phyloP scores from a whole-genome alignment of 2,113 vertebrate genomes.

The Passer domesticus region DNA sequence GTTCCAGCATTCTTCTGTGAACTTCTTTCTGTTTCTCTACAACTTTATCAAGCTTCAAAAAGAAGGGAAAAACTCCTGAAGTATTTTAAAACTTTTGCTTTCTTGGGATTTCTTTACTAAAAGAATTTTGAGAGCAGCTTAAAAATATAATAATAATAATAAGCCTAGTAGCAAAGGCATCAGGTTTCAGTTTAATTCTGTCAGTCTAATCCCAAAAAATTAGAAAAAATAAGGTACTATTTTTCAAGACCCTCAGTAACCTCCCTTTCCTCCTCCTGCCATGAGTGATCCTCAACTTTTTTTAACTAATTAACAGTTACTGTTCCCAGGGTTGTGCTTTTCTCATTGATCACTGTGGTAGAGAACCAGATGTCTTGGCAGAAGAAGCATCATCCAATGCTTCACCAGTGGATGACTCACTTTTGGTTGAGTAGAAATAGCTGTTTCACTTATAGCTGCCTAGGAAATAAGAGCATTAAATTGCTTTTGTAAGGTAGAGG shows the following conservation, averaged over 20 bases:
- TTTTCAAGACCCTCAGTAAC: neutral
- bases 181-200: neutral
- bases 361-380: conserved; percentile 8
- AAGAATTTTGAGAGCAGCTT: neutral
- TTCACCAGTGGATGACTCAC: neutral
- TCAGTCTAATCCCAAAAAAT: neutral
- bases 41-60: conserved; percentile 82
- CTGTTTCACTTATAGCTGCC: neutral
- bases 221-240: neutral
- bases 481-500: neutral
- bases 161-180: neutral
- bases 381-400: accelerated
- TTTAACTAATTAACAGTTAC: neutral
- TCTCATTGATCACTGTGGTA: neutral
- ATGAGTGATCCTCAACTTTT: neutral
- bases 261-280: neutral
- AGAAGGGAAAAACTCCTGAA: neutral
- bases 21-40: conserved; percentile 80
- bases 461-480: neutral
- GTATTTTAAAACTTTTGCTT: neutral
- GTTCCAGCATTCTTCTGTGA: conserved; percentile 78
- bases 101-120: neutral
- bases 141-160: neutral
- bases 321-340: neutral
- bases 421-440: neutral